Conservation (phyloP, 92 coral and sea anemone species). For the Ricordea florida region DNA sequence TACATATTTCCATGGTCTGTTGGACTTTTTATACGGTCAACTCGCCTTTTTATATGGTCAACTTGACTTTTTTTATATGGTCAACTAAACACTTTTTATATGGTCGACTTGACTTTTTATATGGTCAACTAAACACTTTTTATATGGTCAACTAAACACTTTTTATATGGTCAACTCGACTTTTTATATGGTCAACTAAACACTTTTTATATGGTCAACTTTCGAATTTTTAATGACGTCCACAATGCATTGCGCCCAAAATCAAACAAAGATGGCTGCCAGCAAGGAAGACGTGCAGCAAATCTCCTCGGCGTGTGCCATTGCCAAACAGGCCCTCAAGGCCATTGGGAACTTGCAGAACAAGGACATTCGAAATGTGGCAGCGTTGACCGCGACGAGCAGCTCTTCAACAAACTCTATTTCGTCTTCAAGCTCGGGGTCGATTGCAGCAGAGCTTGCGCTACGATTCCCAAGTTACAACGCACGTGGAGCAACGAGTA, state of each 20-base stretch:
- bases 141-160: too few relatives aligned
- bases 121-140: too few relatives aligned
- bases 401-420: not conserved
- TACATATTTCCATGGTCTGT: too few relatives aligned
- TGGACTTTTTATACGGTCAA: too few relatives aligned
- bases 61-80: too few relatives aligned
- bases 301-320: not conserved
- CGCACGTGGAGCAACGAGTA: too few relatives aligned
- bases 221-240: not conserved
- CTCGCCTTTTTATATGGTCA: too few relatives aligned
- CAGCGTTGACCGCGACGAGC: constrained; percentile 21
- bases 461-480: constrained; percentile 23
- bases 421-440: not conserved
- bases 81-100: too few relatives aligned
- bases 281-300: not conserved
- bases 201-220: not conserved
- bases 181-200: too few relatives aligned
- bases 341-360: constrained; percentile 13
- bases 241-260: not conserved
- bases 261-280: not conserved
- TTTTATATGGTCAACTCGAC: too few relatives aligned
- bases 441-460: constrained; percentile 33
- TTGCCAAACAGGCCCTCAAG: constrained; percentile 12
- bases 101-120: too few relatives aligned
- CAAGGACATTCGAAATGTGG: constrained; percentile 6